Conservation (phyloP, 2,113 vertebrate species). For the Chaetops frenatus region DNA sequence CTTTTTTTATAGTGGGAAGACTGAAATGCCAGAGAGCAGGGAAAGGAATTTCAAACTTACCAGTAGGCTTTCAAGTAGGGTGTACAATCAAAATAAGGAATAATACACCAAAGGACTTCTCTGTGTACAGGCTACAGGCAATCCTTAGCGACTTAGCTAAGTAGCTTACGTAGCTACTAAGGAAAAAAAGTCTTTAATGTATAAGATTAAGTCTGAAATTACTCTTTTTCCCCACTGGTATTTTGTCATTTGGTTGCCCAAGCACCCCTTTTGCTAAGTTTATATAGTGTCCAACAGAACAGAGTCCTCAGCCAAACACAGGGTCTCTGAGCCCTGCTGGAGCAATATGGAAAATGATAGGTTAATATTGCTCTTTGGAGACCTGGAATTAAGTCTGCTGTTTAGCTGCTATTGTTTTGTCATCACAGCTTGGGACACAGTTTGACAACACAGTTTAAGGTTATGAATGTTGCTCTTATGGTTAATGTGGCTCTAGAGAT, state of each 20-base stretch:
- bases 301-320: background rate
- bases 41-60: background rate
- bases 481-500: conserved; percentile 19
- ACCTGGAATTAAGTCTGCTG: background rate
- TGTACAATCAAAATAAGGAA: background rate
- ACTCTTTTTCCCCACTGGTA: background rate
- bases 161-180: background rate
- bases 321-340: background rate
- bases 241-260: background rate
- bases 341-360: background rate
- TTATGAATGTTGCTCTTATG: background rate
- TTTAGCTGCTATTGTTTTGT: background rate
- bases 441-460: background rate
- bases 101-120: background rate
- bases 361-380: background rate
- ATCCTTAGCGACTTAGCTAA: background rate
- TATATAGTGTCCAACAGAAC: background rate
- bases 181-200: background rate
- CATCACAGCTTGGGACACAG: background rate
- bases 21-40: background rate
- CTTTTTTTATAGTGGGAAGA: background rate
- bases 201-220: background rate
- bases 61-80: background rate
- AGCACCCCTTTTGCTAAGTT: background rate
- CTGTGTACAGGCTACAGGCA: background rate